Evolutionary conservation across 1,140 invertebrate species (phyloP).

Genomic region (Ostrea denselamellosa): DNA sequence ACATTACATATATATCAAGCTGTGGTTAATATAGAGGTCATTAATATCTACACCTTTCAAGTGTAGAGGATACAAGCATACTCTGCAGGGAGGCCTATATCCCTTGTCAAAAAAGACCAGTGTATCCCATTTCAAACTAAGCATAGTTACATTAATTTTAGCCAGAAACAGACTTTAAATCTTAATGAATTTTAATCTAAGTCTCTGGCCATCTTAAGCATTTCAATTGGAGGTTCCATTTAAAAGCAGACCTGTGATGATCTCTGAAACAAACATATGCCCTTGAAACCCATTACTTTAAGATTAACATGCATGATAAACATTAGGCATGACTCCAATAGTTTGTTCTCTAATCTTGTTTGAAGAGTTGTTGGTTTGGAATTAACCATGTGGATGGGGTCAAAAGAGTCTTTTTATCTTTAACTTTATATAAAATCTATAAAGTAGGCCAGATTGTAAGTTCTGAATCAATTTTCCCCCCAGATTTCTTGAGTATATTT

Average conservation of each 20-base stretch:
- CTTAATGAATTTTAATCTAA: background rate
- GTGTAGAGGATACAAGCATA: background rate
- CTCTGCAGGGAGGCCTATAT: background rate
- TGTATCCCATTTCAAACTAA: background rate
- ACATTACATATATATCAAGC: background rate
- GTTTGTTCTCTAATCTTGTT: constrained; percentile 30
- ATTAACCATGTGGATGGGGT: background rate
- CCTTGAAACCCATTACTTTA: constrained; percentile 29
- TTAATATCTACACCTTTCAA: constrained; percentile 11
- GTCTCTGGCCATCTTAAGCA: background rate
- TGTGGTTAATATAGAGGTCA: background rate
- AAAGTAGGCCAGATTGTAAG: background rate
- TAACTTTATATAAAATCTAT: constrained; percentile 18
- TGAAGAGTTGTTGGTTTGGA: constrained; percentile 19
- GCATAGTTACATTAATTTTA: background rate
- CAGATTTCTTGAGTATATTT: background rate
- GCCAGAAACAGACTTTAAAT: background rate
- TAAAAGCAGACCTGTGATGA: background rate
- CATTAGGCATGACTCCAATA: constrained; percentile 37
- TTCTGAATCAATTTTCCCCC: background rate
- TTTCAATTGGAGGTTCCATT: background rate
- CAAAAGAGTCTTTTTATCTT: constrained; percentile 28
- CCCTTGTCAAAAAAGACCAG: background rate
- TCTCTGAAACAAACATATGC: constrained; percentile 21
- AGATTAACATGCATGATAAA: constrained; percentile 22